A percentile compares a stretch with the other conserved stretches of the same genome.
Evolutionary conservation across 1,140 invertebrate species (phyloP).

Genomic region (Scaptomyza pallida): DNA sequence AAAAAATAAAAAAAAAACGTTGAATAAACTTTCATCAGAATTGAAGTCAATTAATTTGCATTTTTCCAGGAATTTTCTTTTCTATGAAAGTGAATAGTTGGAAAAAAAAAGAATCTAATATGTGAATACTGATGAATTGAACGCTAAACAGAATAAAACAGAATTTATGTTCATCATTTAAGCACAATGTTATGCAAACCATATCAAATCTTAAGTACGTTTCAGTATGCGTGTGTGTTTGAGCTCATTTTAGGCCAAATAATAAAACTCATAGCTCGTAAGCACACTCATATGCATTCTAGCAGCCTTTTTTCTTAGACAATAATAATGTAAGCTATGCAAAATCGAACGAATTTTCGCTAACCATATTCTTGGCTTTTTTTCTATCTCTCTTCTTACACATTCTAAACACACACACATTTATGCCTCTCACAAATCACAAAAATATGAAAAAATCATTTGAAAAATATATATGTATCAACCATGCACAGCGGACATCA

Average conservation of each 20-base stretch:
- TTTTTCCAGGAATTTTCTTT: too few relatives aligned
- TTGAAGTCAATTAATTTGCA: slow-evolving; percentile 9
- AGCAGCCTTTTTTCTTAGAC: slow-evolving; percentile 39
- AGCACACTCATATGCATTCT: slow-evolving; percentile 35
- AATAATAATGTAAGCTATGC: slow-evolving; percentile 21
- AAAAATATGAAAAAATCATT: slow-evolving; percentile 10
- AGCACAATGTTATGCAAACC: not conserved
- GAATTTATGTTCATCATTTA: too few relatives aligned
- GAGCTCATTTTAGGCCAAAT: slow-evolving; percentile 49
- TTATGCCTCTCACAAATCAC: slow-evolving; percentile 19
- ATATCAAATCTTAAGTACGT: not conserved
- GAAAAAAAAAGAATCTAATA: too few relatives aligned
- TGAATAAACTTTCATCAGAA: not conserved
- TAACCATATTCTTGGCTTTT: slow-evolving; percentile 45
- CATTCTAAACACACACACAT: slow-evolving; percentile 26
- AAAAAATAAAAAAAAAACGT: too few relatives aligned
- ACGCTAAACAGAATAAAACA: too few relatives aligned
- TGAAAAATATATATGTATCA: too few relatives aligned
- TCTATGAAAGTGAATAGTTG: too few relatives aligned
- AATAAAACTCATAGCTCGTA: slow-evolving; percentile 41
- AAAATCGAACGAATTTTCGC: slow-evolving; percentile 19
- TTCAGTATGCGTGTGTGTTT: slow-evolving; percentile 13
- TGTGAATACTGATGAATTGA: too few relatives aligned
- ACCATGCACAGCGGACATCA: slow-evolving; percentile 81
- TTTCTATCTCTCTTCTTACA: slow-evolving; percentile 22